Percentiles rank a stretch among this genome's conserved stretches.
phyloP scores from a whole-genome alignment of 2,113 vertebrate species.

The Oplegnathus fasciatus region DNA sequence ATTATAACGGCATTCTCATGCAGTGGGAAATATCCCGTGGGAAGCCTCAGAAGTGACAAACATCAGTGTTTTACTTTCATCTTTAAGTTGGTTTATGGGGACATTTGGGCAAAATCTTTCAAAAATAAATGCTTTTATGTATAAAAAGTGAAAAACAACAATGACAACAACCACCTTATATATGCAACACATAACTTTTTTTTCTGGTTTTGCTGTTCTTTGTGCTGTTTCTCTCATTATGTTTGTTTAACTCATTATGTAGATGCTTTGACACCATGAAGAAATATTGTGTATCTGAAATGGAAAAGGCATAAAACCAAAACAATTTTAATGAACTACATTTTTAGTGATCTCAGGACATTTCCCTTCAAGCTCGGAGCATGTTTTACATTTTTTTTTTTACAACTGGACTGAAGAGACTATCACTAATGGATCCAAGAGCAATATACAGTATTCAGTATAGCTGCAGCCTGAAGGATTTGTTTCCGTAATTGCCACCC shows the following conservation, averaged over 20 bases:
- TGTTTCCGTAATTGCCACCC: constrained; percentile 73
- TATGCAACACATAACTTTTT: neutral
- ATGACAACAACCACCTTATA: neutral
- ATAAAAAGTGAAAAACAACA: constrained; percentile 1
- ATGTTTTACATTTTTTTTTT: constrained; percentile 32
- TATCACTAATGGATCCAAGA: constrained; percentile 48
- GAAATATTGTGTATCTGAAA: constrained; percentile 1
- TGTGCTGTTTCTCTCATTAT: neutral
- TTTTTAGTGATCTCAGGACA: constrained; percentile 16
- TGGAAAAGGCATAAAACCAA: neutral
- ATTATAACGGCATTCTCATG: neutral
- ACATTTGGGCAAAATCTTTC: neutral
- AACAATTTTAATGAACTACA: constrained; percentile 17
- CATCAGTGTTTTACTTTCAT: constrained; percentile 33
- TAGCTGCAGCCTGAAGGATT: constrained; percentile 60
- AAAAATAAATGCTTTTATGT: neutral
- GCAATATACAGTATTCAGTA: constrained; percentile 44
- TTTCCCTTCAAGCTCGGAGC: constrained; percentile 6
- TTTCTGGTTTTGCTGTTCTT: neutral
- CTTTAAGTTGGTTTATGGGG: neutral
- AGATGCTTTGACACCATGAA: neutral
- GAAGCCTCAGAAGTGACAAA: neutral
- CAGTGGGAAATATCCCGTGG: constrained; percentile 9
- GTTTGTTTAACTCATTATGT: neutral
- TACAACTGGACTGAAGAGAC: constrained; percentile 24